phyloP scores from a whole-genome alignment of 2,797 vertebrate genomes.

The Silurus aristotelis region DNA sequence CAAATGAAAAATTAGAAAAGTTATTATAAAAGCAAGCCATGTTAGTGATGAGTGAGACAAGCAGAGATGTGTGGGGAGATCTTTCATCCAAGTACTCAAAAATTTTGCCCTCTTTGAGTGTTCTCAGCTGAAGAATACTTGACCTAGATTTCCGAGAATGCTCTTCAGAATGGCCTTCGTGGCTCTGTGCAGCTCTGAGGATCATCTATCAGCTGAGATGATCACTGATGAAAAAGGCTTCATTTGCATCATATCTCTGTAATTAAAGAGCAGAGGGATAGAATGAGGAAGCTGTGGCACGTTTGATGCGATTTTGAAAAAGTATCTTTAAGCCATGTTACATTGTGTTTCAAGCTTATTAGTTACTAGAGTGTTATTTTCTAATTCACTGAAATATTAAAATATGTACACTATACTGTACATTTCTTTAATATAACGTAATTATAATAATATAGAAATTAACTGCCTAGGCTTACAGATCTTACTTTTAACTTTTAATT shows the following conservation, averaged over 20 bases:
- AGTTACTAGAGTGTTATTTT: background rate
- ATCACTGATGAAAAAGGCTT: slow-evolving; percentile 17
- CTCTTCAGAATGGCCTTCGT: slow-evolving; percentile 14
- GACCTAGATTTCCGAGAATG: slow-evolving; percentile 40
- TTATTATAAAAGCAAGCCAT: slow-evolving; percentile 20
- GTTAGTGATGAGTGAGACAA: slow-evolving; percentile 36
- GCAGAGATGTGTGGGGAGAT: slow-evolving; percentile 2
- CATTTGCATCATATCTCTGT: slow-evolving; percentile 17
- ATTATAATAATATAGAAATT: background rate
- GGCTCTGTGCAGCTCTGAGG: slow-evolving; percentile 6
- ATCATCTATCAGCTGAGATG: slow-evolving; percentile 14
- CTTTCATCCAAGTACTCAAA: background rate
- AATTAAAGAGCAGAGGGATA: slow-evolving; percentile 20
- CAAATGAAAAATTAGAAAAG: background rate
- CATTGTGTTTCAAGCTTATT: background rate
- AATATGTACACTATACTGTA: background rate
- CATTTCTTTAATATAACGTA: background rate
- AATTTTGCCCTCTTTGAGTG: slow-evolving; percentile 1
- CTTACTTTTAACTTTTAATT: no score
- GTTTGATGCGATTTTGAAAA: background rate
- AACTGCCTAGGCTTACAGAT: no score
- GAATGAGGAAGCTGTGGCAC: background rate
- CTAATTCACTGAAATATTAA: background rate
- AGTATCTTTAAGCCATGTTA: background rate
- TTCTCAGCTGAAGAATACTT: slow-evolving; percentile 29